Conservation (phyloP, 64 coral and sea anemone species). For the Platygyra sinensis region DNA sequence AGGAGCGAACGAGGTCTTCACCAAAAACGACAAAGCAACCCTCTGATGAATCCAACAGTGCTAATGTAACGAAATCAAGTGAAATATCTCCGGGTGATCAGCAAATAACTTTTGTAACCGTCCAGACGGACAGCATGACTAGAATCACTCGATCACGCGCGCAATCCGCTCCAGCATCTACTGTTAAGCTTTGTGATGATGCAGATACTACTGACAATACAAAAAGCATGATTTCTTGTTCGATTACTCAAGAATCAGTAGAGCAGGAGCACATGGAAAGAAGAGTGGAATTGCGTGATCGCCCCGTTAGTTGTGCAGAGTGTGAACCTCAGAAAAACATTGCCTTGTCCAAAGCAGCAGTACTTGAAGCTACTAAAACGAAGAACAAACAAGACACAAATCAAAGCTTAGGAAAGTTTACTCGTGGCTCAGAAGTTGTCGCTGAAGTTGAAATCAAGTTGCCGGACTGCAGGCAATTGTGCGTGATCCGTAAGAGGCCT, state of each 20-base stretch:
- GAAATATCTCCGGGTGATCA: neutral
- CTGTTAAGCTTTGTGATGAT: neutral
- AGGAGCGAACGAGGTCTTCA: neutral
- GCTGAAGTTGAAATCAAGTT: constrained; percentile 12
- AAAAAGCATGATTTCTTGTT: neutral
- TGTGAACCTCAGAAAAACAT: neutral
- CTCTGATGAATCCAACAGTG: neutral
- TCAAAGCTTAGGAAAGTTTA: neutral
- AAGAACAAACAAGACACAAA: neutral
- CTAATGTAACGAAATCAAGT: neutral
- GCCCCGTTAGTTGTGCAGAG: neutral
- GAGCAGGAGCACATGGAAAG: neutral
- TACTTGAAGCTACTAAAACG: neutral
- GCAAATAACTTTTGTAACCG: neutral
- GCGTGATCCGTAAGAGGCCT: neutral
- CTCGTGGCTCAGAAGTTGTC: neutral
- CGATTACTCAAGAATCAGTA: neutral
- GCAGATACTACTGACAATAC: neutral
- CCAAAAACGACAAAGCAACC: neutral
- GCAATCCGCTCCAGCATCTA: neutral
- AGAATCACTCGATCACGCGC: neutral
- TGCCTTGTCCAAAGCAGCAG: neutral
- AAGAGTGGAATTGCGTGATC: neutral
- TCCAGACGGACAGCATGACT: neutral
- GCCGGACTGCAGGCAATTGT: neutral